Base-by-base conservation (phyloP, 2,113 vertebrate species). In the Nycticryphes semicollaris region DNA sequence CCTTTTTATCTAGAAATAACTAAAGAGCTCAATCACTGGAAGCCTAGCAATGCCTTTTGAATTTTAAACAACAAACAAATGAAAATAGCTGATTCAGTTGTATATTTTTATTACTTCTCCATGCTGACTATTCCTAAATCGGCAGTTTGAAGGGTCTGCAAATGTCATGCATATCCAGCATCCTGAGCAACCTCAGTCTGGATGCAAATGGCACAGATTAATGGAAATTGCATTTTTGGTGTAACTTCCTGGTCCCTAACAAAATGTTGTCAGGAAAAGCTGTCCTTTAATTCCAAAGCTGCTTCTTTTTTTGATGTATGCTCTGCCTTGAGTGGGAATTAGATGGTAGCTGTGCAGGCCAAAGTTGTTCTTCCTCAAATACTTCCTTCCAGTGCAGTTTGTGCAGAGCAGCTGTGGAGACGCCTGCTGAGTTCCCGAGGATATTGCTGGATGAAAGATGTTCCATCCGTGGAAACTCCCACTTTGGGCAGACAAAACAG, bases 61-160 rank as follows among this genome's bases (percentile, higher is more conserved):
- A 86, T 94, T 94, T 92, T 70, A 81, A 93, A 39, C n/a, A 92
- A 88, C 54, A 86, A 80, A 56, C 31, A 94, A 73, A 92, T 60
- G 53, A 84, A 94, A 93, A 74, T 8, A 78, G 47, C 73, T 90
- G 86, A 91, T 94, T 93, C 64, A 43, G 33, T 87, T 81, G 89
- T 74, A 33, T 68, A 27, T 59, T 92, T 88, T 73, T 80, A 62
- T 86, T 90, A 59, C 95, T 87, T 84, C 22, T 68, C 18, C 60
- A 60, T 37, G 35, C 31, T 47, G 74, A 4, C 31, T 84, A 12
- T 77, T 92, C 89, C 60, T 92, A 48, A 84, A 77, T n/a, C 72
- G 60, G 35, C 25, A 33, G 37, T 89, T 81, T 72, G 79, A 94
- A 87, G 31, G 54, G 28, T 92, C 73, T 92, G 47, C 39, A 81